Percentiles rank a stretch among this genome's conserved stretches.
Evolutionary conservation across 2,888 invertebrate species (phyloP).

Genomic region (Rhimphoctona megacephalus): DNA sequence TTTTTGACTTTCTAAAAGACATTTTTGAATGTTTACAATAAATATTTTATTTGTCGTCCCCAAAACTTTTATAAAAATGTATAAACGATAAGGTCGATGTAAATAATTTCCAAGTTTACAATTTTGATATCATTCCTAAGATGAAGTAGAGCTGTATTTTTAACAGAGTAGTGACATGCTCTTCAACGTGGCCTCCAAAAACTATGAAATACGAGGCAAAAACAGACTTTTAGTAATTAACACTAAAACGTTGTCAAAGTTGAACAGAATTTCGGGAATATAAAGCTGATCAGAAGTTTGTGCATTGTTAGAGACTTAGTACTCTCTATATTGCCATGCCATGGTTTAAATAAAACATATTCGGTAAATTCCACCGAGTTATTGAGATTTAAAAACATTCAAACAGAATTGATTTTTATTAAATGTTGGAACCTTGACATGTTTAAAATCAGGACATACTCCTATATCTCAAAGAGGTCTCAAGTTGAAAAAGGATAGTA

Average conservation of each 20-base stretch:
- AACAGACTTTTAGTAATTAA: background rate
- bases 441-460: conserved; percentile 7
- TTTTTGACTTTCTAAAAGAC: no score
- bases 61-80: no score
- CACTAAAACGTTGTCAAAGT: background rate
- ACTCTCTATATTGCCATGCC: conserved; percentile 6
- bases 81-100: no score
- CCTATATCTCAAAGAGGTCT: conserved; percentile 2
- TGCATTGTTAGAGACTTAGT: background rate
- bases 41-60: no score
- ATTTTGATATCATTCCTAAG: no score
- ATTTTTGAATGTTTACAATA: no score
- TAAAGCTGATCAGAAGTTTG: background rate
- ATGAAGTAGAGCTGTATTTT: no score
- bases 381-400: background rate
- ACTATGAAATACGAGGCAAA: background rate
- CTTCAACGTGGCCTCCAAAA: background rate
- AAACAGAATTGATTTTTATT: conserved; percentile 5
- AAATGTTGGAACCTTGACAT: conserved; percentile 27
- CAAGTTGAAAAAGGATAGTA: background rate
- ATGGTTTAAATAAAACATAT: background rate
- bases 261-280: background rate
- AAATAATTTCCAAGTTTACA: no score
- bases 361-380: background rate
- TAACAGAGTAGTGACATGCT: no score